Conservation (phyloP, 2,113 vertebrate species). For the Gallinago jamesoni region DNA sequence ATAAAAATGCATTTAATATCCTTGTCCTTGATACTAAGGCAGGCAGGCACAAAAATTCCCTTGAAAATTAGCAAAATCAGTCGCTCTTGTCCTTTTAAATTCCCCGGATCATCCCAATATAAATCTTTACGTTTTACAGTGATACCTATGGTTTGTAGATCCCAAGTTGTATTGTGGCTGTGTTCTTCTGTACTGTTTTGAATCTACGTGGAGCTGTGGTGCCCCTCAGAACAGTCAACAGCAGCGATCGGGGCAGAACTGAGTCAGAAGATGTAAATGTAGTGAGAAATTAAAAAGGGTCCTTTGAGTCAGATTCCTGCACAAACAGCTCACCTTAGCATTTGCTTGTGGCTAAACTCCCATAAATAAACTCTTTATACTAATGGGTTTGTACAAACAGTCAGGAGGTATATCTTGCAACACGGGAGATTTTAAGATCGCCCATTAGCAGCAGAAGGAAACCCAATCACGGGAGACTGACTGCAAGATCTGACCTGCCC, state of each 20-base stretch:
- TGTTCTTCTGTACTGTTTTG: neutral
- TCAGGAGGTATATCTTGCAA: neutral
- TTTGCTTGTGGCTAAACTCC: slow-evolving; percentile 8
- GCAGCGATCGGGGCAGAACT: neutral
- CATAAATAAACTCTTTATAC: slow-evolving; percentile 6
- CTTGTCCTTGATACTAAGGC: neutral
- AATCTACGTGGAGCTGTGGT: neutral
- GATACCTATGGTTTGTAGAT: neutral
- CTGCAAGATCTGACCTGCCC: slow-evolving; percentile 18
- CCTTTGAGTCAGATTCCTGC: neutral
- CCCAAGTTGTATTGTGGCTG: neutral
- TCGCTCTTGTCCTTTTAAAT: neutral
- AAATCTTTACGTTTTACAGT: neutral
- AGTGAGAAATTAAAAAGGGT: neutral
- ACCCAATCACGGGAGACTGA: neutral
- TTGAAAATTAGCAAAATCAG: neutral
- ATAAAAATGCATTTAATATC: neutral
- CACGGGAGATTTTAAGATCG: slow-evolving; percentile 12
- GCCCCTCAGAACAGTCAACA: neutral
- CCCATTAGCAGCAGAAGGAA: slow-evolving; percentile 10
- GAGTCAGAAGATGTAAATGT: neutral
- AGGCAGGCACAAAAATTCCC: neutral
- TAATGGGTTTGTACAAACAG: slow-evolving; percentile 19
- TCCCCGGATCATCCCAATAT: neutral
- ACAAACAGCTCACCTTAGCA: slow-evolving; percentile 1